phyloP scores from a whole-genome alignment of 2,113 vertebrate genomes.

The Ardeotis arabs region DNA sequence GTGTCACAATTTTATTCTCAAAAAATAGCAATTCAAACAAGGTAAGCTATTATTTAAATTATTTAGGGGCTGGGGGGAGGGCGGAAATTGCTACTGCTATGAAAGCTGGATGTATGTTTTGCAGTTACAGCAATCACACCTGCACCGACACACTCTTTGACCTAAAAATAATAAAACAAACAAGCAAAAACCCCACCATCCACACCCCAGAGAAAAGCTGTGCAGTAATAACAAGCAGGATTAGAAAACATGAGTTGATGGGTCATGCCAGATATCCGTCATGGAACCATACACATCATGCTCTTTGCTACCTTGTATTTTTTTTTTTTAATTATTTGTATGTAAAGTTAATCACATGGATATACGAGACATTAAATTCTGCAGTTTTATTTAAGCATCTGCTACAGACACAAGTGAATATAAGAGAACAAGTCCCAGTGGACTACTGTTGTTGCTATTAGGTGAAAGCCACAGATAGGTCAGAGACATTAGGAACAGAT shows the following conservation, averaged over 20 bases:
- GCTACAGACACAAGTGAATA: not conserved
- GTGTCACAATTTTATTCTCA: not conserved
- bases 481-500: constrained; percentile 6
- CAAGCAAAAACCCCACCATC: not conserved
- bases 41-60: not conserved
- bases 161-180: not conserved
- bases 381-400: constrained; percentile 2
- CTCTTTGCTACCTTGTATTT: not conserved
- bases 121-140: not conserved
- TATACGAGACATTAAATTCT: not conserved
- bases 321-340: not conserved
- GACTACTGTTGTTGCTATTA: not conserved
- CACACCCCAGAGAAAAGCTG: not conserved
- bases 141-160: not conserved
- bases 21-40: not conserved
- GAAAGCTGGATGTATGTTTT: not conserved
- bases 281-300: not conserved
- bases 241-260: not conserved
- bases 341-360: constrained; percentile 21
- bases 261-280: not conserved
- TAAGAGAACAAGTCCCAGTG: constrained; percentile 11
- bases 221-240: not conserved
- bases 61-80: not conserved
- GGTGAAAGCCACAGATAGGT: constrained; percentile 37
- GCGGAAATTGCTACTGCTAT: not conserved